Conservation (phyloP, 2,888 invertebrate genomes). For the Tachina lurida region DNA sequence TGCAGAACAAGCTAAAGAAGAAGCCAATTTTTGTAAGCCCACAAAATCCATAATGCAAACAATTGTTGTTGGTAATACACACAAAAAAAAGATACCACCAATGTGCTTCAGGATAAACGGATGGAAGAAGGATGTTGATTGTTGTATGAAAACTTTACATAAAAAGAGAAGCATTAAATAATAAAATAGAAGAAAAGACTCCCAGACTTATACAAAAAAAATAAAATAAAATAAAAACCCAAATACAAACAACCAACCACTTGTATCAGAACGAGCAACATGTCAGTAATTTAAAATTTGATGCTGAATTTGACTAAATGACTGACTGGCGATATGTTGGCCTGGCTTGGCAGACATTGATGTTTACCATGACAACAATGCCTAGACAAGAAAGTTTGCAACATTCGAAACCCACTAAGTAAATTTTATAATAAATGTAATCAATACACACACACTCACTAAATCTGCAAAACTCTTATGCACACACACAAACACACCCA, state of each 20-base stretch:
- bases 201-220: background rate
- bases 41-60: slow-evolving; percentile 82
- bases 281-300: slow-evolving; percentile 55
- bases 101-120: slow-evolving; percentile 56
- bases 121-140: slow-evolving; percentile 59
- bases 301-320: slow-evolving; percentile 42
- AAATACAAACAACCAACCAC: slow-evolving; percentile 17
- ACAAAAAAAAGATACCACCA: slow-evolving; percentile 64
- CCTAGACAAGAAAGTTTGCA: slow-evolving; percentile 56
- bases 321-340: slow-evolving; percentile 16
- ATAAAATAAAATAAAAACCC: background rate
- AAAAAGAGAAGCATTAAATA: slow-evolving; percentile 34
- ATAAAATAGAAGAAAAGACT: slow-evolving; percentile 30
- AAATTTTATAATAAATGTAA: slow-evolving; percentile 60
- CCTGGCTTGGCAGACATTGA: slow-evolving; percentile 37
- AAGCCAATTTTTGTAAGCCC: slow-evolving; percentile 81
- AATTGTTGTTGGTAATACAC: slow-evolving; percentile 70
- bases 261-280: slow-evolving; percentile 31
- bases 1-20: slow-evolving; percentile 73
- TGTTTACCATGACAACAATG: slow-evolving; percentile 55
- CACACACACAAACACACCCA: background rate
- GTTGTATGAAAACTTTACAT: slow-evolving; percentile 39
- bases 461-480: background rate
- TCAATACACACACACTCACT: slow-evolving; percentile 53
- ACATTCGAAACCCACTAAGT: slow-evolving; percentile 49